These are phyloP conservation scores for Microctenopoma steveboyesi DNA, from an alignment of 2,797 vertebrate genomes.

Conservation along the genomic window DNA sequence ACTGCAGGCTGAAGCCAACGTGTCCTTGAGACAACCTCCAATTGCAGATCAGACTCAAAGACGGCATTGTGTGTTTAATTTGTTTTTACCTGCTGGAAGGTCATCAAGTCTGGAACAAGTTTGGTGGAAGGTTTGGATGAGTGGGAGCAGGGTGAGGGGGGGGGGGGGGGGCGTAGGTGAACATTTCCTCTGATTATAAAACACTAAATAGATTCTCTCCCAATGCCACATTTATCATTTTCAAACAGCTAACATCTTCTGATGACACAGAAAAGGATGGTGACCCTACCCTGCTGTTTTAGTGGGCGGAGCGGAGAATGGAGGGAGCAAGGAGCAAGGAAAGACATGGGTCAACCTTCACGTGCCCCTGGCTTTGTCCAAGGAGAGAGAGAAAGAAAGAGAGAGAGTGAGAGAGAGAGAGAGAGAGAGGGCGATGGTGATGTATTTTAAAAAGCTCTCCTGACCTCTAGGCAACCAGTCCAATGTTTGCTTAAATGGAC, in stretches of 20 bases:
- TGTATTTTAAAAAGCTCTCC: constrained; percentile 84
- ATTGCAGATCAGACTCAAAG: constrained; percentile 62
- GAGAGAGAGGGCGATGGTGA: constrained; percentile 55
- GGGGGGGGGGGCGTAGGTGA: not conserved
- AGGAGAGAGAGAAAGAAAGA: constrained; percentile 32
- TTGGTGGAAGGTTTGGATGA: constrained; percentile 25
- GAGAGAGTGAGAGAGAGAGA: constrained; percentile 37
- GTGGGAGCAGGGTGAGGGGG: not conserved
- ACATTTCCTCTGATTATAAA: constrained; percentile 63
- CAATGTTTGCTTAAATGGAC: constrained; percentile 81
- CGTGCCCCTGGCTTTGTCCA: constrained; percentile 57
- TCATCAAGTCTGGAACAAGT: constrained; percentile 65
- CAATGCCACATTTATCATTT: constrained; percentile 79
- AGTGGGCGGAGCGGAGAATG: constrained; percentile 38
- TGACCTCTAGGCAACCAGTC: constrained; percentile 76
- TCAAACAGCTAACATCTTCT: constrained; percentile 70
- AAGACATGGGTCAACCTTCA: constrained; percentile 79
- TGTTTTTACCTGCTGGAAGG: constrained; percentile 76
- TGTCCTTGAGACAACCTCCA: constrained; percentile 73
- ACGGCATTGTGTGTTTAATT: constrained; percentile 71
- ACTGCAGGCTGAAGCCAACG: constrained; percentile 33
- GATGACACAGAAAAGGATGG: constrained; percentile 56
- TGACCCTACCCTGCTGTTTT: constrained; percentile 46
- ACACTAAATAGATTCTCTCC: constrained; percentile 63
- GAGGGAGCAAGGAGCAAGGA: constrained; percentile 3